These are phyloP conservation scores for Drosophila lacertosa DNA, from an alignment of 1,140 invertebrate genomes.

Conservation along the genomic window DNA sequence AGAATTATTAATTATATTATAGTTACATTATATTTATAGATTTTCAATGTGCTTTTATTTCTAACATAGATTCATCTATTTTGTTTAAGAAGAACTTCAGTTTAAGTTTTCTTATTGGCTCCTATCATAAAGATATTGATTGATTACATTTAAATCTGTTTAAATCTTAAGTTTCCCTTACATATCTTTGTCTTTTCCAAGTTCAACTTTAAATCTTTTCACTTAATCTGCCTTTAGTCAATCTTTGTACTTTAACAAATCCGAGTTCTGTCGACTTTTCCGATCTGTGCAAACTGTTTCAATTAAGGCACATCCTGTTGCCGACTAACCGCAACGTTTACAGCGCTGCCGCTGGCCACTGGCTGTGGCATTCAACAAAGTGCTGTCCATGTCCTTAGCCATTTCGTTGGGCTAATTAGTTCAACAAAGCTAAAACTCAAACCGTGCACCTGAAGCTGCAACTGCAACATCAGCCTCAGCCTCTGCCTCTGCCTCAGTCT, in stretches of 20 bases:
- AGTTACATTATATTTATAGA: too few relatives aligned
- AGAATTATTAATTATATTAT: too few relatives aligned
- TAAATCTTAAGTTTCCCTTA: too few relatives aligned
- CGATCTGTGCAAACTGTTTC: slow-evolving; percentile 52
- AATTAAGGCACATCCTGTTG: slow-evolving; percentile 57
- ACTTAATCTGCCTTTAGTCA: neutral
- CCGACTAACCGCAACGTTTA: slow-evolving; percentile 29
- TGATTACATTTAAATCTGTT: too few relatives aligned
- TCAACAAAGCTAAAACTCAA: slow-evolving; percentile 54
- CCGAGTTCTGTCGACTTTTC: slow-evolving; percentile 26
- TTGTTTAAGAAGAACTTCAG: too few relatives aligned
- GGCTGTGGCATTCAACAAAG: slow-evolving; percentile 25
- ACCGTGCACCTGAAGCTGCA: neutral
- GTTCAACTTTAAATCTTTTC: too few relatives aligned
- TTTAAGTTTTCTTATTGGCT: too few relatives aligned
- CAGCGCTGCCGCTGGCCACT: neutral
- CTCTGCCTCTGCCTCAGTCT: slow-evolving; percentile 4
- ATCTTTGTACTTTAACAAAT: neutral
- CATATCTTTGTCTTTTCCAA: too few relatives aligned
- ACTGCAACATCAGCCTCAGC: neutral
- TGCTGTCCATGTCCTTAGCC: slow-evolving; percentile 26
- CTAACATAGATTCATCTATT: too few relatives aligned
- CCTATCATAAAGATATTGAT: too few relatives aligned
- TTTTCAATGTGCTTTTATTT: too few relatives aligned
- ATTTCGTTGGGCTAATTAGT: slow-evolving; percentile 62